Evolutionary conservation across 2,888 invertebrate genomes (phyloP).

Genomic region (Sarcophaga caerulescens): DNA sequence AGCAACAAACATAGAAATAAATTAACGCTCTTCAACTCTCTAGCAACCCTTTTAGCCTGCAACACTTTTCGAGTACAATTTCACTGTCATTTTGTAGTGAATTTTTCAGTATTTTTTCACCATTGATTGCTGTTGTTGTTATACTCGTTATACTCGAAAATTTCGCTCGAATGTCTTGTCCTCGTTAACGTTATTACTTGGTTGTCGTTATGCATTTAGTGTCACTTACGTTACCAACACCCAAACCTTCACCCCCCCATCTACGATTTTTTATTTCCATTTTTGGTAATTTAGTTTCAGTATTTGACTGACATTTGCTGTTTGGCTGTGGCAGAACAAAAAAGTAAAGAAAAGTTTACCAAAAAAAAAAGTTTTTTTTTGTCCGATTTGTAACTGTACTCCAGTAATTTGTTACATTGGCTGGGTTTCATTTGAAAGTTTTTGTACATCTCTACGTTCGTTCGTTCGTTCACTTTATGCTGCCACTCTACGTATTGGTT

Average conservation of each 20-base stretch:
- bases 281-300: too few species aligned
- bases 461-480: conserved; percentile 16
- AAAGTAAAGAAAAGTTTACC: too few species aligned
- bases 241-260: too few species aligned
- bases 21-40: too few species aligned
- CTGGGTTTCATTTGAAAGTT: conserved; percentile 35
- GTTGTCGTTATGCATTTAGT: conserved; percentile 54
- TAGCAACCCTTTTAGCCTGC: conserved; percentile 22
- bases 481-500: neutral
- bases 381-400: conserved; percentile 38
- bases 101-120: conserved; percentile 1
- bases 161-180: too few species aligned
- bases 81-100: conserved; percentile 5
- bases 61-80: conserved; percentile 17
- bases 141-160: too few species aligned
- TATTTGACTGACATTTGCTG: too few species aligned
- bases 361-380: neutral
- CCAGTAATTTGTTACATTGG: conserved; percentile 62
- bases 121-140: too few species aligned
- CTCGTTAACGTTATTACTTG: neutral
- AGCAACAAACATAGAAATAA: too few species aligned
- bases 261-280: too few species aligned
- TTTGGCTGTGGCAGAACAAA: too few species aligned
- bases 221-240: conserved; percentile 44
- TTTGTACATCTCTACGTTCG: neutral